Conservation (phyloP, 1,140 invertebrate species). For the Drosophila orena region DNA sequence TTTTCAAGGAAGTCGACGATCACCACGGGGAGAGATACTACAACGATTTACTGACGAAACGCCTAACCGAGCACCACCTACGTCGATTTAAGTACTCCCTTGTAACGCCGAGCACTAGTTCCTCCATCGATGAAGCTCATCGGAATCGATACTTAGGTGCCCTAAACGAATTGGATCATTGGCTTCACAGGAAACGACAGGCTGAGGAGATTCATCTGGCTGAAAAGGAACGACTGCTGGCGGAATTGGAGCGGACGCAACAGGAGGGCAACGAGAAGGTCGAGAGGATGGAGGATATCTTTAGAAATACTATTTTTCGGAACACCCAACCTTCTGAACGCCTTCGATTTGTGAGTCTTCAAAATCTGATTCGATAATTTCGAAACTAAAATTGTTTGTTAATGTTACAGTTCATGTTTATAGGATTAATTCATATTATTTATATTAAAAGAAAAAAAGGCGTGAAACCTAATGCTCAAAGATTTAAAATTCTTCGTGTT, state of each 20-base stretch:
- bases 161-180: conserved; percentile 5
- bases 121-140: background rate
- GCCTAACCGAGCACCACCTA: background rate
- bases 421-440: no score
- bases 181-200: background rate
- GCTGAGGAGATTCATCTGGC: background rate
- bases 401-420: no score
- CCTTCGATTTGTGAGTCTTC: background rate
- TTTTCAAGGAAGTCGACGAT: background rate
- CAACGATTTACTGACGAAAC: background rate
- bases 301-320: background rate
- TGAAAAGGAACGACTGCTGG: background rate
- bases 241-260: background rate
- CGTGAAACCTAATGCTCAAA: no score
- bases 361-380: background rate
- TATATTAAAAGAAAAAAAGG: no score
- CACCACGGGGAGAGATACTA: background rate
- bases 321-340: background rate
- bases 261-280: background rate
- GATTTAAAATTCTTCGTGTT: no score
- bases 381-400: no score
- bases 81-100: conserved; percentile 9
- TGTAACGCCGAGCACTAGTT: background rate
- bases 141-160: background rate
- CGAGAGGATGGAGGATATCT: background rate